Conservation (phyloP, 2,113 vertebrate species). For the Grus americana region DNA sequence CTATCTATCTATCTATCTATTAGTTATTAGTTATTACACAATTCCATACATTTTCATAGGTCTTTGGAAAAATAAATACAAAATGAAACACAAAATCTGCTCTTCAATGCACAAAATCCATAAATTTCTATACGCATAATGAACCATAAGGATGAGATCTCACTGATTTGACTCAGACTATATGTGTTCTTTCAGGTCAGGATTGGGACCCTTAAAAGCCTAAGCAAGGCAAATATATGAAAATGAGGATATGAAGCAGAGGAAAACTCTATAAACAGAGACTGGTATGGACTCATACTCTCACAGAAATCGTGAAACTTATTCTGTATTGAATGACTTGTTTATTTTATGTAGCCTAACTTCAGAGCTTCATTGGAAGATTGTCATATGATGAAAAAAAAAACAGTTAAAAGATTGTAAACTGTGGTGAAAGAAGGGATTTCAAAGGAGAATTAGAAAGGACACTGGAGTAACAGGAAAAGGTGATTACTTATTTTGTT, state of each 20-base stretch:
- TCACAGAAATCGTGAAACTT: not conserved
- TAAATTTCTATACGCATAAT: not conserved
- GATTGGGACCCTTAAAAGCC: not conserved
- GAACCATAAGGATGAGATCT: not conserved
- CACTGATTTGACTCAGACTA: not conserved
- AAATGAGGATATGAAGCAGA: not conserved
- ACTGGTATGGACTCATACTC: not conserved
- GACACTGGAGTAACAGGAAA: not conserved
- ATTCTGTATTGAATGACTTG: not conserved
- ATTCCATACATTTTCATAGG: not conserved
- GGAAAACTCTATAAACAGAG: not conserved
- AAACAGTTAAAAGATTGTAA: not conserved
- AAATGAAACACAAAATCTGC: not conserved
- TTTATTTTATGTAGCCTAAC: not conserved
- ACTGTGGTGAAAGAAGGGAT: not conserved
- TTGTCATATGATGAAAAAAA: not conserved
- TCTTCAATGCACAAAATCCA: not conserved
- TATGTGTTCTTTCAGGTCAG: not conserved
- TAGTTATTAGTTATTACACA: not conserved
- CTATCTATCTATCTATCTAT: not conserved
- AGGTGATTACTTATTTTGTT: not conserved
- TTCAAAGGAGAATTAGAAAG: not conserved
- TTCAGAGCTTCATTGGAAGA: not conserved
- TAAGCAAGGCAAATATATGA: not conserved
- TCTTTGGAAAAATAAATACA: not conserved